Conservation (phyloP, 2,113 vertebrate genomes). For the Macrotus californicus region DNA sequence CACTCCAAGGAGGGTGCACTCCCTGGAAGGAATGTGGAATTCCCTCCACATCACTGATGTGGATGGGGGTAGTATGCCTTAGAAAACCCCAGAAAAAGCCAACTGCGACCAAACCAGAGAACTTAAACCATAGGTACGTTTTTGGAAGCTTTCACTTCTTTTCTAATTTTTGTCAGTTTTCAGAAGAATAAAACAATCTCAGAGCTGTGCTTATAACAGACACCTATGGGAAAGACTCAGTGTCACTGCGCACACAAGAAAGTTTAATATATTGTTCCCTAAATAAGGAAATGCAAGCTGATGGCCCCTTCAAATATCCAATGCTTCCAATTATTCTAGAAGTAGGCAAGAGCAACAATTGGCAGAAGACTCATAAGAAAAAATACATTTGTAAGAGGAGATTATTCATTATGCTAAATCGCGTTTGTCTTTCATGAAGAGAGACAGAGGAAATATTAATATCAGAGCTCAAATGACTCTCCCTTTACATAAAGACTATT, state of each 20-base stretch:
- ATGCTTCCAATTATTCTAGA: not conserved
- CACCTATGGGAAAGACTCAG: rapidly evolving
- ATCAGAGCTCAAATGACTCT: conserved; percentile 36
- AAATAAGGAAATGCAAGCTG: rapidly evolving
- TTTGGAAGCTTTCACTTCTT: not conserved
- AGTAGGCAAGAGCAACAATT: not conserved
- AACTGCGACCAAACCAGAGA: not conserved
- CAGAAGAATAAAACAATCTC: not conserved
- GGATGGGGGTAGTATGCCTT: not conserved
- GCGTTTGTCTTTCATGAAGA: not conserved
- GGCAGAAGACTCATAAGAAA: not conserved
- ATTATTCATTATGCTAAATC: conserved; percentile 45
- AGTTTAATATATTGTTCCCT: not conserved
- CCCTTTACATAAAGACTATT: conserved; percentile 40
- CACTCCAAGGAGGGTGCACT: not conserved
- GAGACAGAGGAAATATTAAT: conserved; percentile 33
- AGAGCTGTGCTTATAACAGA: not conserved
- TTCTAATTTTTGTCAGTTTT: not conserved
- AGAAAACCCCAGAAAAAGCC: not conserved
- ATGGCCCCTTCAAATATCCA: not conserved
- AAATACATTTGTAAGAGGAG: not conserved
- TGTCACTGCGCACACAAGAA: not conserved
- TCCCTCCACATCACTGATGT: not conserved
- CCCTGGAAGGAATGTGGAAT: not conserved
- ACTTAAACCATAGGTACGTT: not conserved